These are phyloP conservation scores for Laticauda colubrina DNA, from an alignment of 2,113 vertebrate genomes.

Conservation along the genomic window DNA sequence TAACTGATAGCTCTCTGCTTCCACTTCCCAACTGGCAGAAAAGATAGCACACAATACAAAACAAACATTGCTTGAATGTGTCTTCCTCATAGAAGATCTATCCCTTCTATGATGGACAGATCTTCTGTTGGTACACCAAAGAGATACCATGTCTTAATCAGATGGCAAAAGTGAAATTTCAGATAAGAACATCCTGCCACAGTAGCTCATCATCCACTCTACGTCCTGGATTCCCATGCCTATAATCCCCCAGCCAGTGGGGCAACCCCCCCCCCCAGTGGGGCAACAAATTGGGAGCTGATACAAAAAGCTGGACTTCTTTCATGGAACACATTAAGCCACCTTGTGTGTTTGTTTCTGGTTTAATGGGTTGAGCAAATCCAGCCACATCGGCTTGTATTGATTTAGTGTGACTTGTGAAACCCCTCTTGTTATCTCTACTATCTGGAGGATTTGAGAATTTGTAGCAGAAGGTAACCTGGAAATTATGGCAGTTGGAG, in stretches of 20 bases:
- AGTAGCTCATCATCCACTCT: background rate
- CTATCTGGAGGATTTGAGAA: background rate
- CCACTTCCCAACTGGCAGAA: background rate
- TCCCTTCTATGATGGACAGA: background rate
- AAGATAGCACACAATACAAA: background rate
- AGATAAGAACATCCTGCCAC: background rate
- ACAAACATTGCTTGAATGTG: background rate
- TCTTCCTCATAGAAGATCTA: background rate
- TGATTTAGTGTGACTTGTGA: background rate
- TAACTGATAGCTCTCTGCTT: background rate
- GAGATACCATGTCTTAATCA: background rate
- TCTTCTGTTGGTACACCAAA: background rate
- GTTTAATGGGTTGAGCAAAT: background rate
- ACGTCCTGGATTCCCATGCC: background rate
- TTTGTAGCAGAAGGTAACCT: background rate
- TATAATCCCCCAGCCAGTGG: background rate
- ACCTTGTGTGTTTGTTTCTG: background rate
- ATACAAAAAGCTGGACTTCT: background rate
- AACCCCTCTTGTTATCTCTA: background rate
- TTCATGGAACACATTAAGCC: background rate
- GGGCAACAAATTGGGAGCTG: background rate
- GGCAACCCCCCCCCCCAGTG: background rate
- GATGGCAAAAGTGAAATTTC: background rate
- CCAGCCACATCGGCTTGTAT: background rate
- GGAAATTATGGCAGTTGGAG: background rate